phyloP scores from a whole-genome alignment of 2,888 invertebrate species.

The Mantis religiosa region DNA sequence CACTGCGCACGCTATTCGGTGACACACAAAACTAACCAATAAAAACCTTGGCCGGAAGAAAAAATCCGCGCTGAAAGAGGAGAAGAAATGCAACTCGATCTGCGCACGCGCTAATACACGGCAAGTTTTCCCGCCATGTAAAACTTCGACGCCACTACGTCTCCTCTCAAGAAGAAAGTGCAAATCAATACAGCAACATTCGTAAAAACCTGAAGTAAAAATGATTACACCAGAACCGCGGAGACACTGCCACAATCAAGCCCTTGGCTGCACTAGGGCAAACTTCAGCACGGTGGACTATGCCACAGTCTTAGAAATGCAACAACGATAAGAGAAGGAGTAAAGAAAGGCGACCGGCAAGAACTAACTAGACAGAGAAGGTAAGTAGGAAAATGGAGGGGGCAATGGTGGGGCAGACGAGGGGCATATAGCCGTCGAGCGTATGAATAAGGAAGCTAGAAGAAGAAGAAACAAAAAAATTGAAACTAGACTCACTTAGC shows the following conservation, averaged over 20 bases:
- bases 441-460: not conserved
- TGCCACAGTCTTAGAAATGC: not conserved
- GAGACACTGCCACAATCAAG: not conserved
- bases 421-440: not conserved
- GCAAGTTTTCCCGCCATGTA: conserved; percentile 5
- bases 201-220: not conserved
- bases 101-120: conserved; percentile 3
- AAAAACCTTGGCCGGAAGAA: not conserved
- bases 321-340: not conserved
- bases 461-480: not conserved
- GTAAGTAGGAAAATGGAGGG: not conserved
- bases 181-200: not conserved
- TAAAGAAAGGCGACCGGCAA: not conserved
- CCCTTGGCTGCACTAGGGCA: conserved; percentile 1
- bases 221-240: not conserved
- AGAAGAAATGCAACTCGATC: not conserved
- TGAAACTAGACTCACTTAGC: not conserved
- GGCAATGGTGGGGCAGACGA: not conserved
- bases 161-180: not conserved
- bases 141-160: not conserved
- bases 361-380: not conserved
- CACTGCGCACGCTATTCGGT: conserved; percentile 4
- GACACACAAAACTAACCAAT: conserved; percentile 5
- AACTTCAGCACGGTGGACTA: not conserved
- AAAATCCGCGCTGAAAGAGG: not conserved